Evolutionary conservation across 1,140 invertebrate species (phyloP).

Genomic region (Thaumetopoea pityocampa): DNA sequence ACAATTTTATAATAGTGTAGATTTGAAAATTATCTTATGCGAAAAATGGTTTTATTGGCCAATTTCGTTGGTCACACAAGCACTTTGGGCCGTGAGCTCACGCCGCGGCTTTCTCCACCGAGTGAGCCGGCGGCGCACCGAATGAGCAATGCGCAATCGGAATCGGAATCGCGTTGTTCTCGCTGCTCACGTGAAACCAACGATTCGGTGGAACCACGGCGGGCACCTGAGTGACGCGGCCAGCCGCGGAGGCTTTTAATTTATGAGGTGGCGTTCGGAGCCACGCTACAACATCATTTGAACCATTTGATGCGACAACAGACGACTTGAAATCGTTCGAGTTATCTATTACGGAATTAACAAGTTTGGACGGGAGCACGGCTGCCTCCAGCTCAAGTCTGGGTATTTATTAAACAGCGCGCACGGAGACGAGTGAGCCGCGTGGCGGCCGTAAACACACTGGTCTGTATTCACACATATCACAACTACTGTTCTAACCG

Average conservation of each 20-base stretch:
- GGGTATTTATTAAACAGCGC: too few relatives aligned
- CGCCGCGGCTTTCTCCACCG: neutral
- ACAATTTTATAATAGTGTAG: too few relatives aligned
- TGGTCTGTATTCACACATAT: too few relatives aligned
- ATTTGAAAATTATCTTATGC: too few relatives aligned
- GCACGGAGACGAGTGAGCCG: too few relatives aligned
- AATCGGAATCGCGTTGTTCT: constrained; percentile 32
- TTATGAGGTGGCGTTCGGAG: constrained; percentile 12
- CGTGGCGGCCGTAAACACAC: too few relatives aligned
- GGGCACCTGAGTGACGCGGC: constrained; percentile 32
- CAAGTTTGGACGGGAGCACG: too few relatives aligned
- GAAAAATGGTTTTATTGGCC: too few relatives aligned
- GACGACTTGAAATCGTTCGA: neutral
- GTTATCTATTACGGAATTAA: neutral
- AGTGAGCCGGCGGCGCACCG: constrained; percentile 17
- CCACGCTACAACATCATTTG: constrained; percentile 13
- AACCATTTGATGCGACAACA: neutral
- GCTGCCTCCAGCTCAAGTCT: too few relatives aligned
- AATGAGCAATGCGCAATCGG: too few relatives aligned
- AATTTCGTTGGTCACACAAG: too few relatives aligned
- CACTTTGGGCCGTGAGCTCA: constrained; percentile 1
- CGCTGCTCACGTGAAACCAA: constrained; percentile 33
- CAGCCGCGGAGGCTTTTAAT: constrained; percentile 40
- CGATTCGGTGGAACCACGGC: constrained; percentile 18
- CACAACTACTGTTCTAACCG: too few relatives aligned